phyloP scores from a whole-genome alignment of 2,888 invertebrate genomes.

The Frankliniella intonsa region DNA sequence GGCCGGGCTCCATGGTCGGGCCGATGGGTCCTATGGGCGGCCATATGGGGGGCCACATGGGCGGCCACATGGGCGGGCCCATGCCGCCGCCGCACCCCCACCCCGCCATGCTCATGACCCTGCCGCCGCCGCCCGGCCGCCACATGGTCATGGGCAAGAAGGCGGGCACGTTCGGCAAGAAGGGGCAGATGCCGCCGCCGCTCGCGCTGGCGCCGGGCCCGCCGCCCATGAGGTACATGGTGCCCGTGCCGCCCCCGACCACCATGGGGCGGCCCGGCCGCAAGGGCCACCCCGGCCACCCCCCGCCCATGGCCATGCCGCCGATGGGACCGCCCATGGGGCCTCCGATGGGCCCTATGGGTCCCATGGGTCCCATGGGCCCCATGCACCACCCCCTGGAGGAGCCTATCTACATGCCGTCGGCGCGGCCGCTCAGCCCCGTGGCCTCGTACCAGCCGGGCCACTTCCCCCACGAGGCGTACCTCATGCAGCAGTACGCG shows the following conservation, averaged over 20 bases:
- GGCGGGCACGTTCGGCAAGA: slow-evolving; percentile 17
- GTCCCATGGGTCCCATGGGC: slow-evolving; percentile 38
- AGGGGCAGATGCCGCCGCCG: slow-evolving; percentile 38
- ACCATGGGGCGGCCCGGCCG: slow-evolving; percentile 44
- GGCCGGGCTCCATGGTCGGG: neutral
- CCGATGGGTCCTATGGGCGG: slow-evolving; percentile 35
- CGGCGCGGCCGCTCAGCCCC: slow-evolving; percentile 54
- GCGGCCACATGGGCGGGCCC: slow-evolving; percentile 42
- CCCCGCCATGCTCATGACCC: slow-evolving; percentile 41
- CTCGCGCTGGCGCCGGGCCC: slow-evolving; percentile 42
- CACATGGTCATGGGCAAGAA: slow-evolving; percentile 32
- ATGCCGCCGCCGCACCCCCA: slow-evolving; percentile 40
- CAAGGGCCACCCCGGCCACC: slow-evolving; percentile 47
- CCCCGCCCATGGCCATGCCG: slow-evolving; percentile 39
- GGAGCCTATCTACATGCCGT: slow-evolving; percentile 55
- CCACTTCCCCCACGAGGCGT: slow-evolving; percentile 55
- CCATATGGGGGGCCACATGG: slow-evolving; percentile 42
- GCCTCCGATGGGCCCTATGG: slow-evolving; percentile 46
- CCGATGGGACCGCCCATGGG: slow-evolving; percentile 4
- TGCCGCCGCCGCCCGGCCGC: slow-evolving; percentile 45
- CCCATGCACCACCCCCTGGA: slow-evolving; percentile 40
- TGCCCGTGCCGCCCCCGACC: slow-evolving; percentile 42
- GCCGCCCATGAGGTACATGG: slow-evolving; percentile 40
- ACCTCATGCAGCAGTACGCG: slow-evolving; percentile 55
- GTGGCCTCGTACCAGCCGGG: slow-evolving; percentile 59